Percentiles rank a stretch among this genome's conserved stretches.
Evolutionary conservation across 1,140 invertebrate species (phyloP).

Genomic region (Lepeophtheirus salmonis): DNA sequence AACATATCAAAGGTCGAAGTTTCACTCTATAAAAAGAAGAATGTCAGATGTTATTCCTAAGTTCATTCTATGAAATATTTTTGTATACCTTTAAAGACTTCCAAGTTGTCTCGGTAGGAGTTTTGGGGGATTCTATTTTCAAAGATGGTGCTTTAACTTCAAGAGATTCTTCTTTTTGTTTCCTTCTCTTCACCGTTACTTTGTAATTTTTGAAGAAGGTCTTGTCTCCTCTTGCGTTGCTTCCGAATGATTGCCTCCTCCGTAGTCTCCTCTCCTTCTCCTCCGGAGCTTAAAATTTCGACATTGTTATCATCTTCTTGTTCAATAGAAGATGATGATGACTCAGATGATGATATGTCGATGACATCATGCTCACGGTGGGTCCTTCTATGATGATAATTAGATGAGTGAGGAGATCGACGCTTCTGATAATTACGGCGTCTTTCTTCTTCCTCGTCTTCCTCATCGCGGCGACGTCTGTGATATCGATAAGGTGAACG

Average conservation of each 20-base stretch:
- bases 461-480: neutral
- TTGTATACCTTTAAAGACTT: neutral
- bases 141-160: neutral
- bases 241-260: neutral
- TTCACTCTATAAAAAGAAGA: conserved; percentile 39
- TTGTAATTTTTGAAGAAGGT: neutral
- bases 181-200: neutral
- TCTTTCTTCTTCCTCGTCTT: neutral
- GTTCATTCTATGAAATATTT: too few species aligned
- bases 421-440: too few species aligned
- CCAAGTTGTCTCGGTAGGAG: neutral
- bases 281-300: neutral
- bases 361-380: neutral
- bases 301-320: neutral
- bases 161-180: neutral
- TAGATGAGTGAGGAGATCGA: neutral
- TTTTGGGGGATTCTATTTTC: neutral
- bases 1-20: conserved; percentile 68
- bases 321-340: neutral
- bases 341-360: neutral
- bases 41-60: too few species aligned
- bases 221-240: neutral
- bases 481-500: neutral
- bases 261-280: neutral
- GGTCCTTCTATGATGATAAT: neutral